Evolutionary conservation across 2,113 vertebrate genomes (phyloP), one percentile per base, ranked within the genome.

Genomic region (Calypte anna): DNA sequence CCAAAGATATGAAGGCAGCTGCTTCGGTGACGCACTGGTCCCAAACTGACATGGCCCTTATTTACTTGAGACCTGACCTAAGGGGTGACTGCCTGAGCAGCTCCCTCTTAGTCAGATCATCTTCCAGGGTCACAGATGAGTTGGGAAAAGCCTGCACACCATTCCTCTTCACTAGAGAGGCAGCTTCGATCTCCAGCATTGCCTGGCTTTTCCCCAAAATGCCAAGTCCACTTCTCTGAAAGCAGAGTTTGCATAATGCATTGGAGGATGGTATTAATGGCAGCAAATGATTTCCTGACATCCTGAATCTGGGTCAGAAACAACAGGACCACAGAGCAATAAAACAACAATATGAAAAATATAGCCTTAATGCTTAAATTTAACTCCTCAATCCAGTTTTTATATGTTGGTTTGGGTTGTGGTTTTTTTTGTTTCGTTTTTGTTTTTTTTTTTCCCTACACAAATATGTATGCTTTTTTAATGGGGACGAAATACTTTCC

Each of bases 221-320:
- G 1, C 55, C 53, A 8, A 12, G 14, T 11, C 20, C 51, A 0
- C 17, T 43, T 43, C 31, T 5, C 36, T 24, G 6, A 13, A 12
- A 40, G 27, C 66, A 80, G 63, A 16, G 12, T 72, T 44, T 81
- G 40, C 48, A 1, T 28, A 15, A 58, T 1, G 4, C 36, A 0
- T 3, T 20, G 44, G 68, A 54, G 36, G 54, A 40, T 2, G 17
- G 38, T 44, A 11, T 40, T 58, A 9, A 24, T 38, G 38, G 48
- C 68, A 25, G 27, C 2, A 4, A 50, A 46, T 11, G 21, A 4
- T 23, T 59, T 80, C 48, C 10, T 57, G 28, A 24, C 10, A 1
- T 43, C 50, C 1, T 3, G 17, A 72, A 11, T 36, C 43, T 21
- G 28, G 12, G 7, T 44, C 28, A 27, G 21, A 28, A 70, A 33